phyloP scores from a whole-genome alignment of 2,888 invertebrate genomes.

The Cataglyphis cursor region DNA sequence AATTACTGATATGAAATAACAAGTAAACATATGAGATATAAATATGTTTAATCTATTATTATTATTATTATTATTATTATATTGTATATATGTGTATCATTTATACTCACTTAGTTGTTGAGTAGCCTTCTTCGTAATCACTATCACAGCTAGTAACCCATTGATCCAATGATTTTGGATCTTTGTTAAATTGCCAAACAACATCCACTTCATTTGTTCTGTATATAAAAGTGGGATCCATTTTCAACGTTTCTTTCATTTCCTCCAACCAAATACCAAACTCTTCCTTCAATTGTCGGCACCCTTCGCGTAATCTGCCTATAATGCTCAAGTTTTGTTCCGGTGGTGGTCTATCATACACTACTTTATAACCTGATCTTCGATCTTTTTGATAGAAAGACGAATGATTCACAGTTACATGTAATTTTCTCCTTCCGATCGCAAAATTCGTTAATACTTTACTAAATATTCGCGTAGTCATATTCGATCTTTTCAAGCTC shows the following conservation, averaged over 20 bases:
- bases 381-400: constrained; percentile 89
- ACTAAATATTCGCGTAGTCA: constrained; percentile 47
- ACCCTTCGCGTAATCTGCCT: constrained; percentile 89
- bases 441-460: constrained; percentile 10
- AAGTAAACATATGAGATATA: constrained; percentile 1
- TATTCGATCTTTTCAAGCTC: neutral
- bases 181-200: constrained; percentile 91
- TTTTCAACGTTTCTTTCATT: constrained; percentile 88
- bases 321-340: constrained; percentile 84
- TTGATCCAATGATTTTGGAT: constrained; percentile 89
- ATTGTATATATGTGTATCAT: neutral
- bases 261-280: constrained; percentile 90
- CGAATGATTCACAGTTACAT: constrained; percentile 76
- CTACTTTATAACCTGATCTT: constrained; percentile 88
- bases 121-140: constrained; percentile 93
- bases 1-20: neutral
- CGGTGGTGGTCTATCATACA: constrained; percentile 64
- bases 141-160: constrained; percentile 93
- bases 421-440: constrained; percentile 68
- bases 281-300: constrained; percentile 90
- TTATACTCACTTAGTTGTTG: constrained; percentile 77
- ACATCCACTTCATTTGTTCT: constrained; percentile 91
- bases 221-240: constrained; percentile 89
- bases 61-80: neutral
- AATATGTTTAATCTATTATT: neutral